These are phyloP conservation scores for Idris sp. DNA, from an alignment of 1,140 invertebrate genomes.

Conservation along the genomic window DNA sequence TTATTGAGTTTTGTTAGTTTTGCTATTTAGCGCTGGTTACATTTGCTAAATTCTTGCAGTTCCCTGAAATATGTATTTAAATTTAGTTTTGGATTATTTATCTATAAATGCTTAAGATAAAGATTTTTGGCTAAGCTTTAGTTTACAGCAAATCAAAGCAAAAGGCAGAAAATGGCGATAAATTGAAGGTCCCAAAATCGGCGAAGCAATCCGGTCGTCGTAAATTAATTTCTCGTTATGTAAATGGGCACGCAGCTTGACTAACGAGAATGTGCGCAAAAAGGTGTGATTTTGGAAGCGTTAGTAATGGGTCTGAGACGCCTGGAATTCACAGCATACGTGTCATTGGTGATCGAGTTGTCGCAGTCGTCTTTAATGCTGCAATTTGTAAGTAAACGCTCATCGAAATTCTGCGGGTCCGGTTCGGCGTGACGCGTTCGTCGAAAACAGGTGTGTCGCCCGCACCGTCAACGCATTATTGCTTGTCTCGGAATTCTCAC, in stretches of 20 bases:
- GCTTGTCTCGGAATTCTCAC: constrained; percentile 25
- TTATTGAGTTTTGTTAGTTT: too few species aligned
- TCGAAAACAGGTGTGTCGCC: constrained; percentile 42
- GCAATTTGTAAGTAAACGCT: constrained; percentile 59
- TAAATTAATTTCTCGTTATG: constrained; percentile 38
- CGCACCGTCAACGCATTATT: constrained; percentile 7
- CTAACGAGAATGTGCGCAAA: constrained; percentile 13
- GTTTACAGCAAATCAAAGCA: not conserved
- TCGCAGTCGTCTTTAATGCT: constrained; percentile 45
- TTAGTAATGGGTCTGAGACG: constrained; percentile 12
- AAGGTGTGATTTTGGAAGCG: constrained; percentile 26
- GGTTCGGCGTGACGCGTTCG: constrained; percentile 22
- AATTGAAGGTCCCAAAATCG: constrained; percentile 5
- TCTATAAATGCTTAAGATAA: too few species aligned
- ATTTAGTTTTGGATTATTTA: too few species aligned
- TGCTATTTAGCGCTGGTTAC: too few species aligned
- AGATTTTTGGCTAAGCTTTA: too few species aligned
- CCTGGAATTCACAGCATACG: constrained; percentile 23
- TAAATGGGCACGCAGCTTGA: constrained; percentile 5
- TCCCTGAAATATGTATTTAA: too few species aligned
- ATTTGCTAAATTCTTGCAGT: too few species aligned
- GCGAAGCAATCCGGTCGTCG: constrained; percentile 14
- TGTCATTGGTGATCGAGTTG: constrained; percentile 29
- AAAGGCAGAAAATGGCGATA: not conserved
- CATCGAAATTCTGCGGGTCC: constrained; percentile 49